Evolutionary conservation across 2,888 invertebrate genomes (phyloP).

Genomic region (Ramazzottius varieornatus): DNA sequence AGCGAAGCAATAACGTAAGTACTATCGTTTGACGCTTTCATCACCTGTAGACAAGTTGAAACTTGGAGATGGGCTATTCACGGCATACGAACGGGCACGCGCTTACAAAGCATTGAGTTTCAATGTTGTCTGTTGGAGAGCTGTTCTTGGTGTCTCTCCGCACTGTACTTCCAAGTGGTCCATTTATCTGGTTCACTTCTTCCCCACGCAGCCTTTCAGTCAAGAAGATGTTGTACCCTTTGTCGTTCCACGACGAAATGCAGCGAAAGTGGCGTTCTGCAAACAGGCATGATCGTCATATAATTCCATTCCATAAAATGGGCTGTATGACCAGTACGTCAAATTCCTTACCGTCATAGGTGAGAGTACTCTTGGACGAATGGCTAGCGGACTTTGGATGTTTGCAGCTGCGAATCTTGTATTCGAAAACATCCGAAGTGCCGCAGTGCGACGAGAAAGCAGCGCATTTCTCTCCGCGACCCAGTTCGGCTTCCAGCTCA

Average conservation of each 20-base stretch:
- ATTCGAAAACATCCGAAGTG: not conserved
- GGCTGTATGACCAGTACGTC: too few relatives aligned
- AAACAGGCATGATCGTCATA: not conserved
- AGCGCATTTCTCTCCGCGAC: not conserved
- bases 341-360: not conserved
- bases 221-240: not conserved
- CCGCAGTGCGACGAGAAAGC: conserved; percentile 2
- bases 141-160: not conserved
- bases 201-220: not conserved
- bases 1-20: not conserved
- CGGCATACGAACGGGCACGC: too few relatives aligned
- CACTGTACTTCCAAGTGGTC: not conserved
- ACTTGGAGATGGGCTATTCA: too few relatives aligned
- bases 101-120: not conserved
- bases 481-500: not conserved
- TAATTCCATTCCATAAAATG: too few relatives aligned
- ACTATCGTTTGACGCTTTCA: not conserved
- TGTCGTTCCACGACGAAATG: not conserved
- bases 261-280: not conserved
- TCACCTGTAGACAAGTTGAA: too few relatives aligned
- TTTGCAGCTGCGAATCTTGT: not conserved
- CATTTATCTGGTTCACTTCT: not conserved
- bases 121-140: not conserved
- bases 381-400: not conserved
- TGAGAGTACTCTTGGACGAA: not conserved